Evolutionary conservation across 2,888 invertebrate species (phyloP), one percentile per base, ranked within the genome.

Genomic region (Automeris io): DNA sequence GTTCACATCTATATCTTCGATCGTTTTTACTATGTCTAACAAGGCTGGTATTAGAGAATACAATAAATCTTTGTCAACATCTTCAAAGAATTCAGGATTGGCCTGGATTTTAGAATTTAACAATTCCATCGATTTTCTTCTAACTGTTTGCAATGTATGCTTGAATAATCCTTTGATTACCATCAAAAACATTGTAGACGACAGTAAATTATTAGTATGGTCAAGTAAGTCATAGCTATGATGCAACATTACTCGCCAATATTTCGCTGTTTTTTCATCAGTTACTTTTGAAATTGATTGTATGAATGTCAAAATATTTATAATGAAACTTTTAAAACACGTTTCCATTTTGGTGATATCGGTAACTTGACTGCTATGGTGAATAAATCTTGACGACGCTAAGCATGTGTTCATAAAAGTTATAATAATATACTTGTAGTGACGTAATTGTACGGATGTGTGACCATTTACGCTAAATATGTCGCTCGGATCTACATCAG

Each of bases 121-220:
- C 24, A 98, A 74, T 58, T 98, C 97, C 76, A 98, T 88, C 0
- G 95, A 91, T 65, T 95, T 93, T 42, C 93, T 89, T 46, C 93
- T 89, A 1, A 98, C 92, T 4, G 91, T 90, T 8, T 90, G 73
- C 13, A 93, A 68, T 24, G 91, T 90, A 59, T 95, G 93, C 34
- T 90, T 88, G 55, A 94, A 73, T 36, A 98, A 76, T 0, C 92
- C 91, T 46, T 91, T 88, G 1, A 96, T 88, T 0, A 96, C 95
- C 25, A 90, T 87, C 12, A 97, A 74, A 70, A 98, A 95, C 85
- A 95, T 91, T 11, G 90, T 87, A 0, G 93, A 91, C 0, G 96
- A 93, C 8, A 98, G 70, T 33, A 98, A 67, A 8, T 91, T 92
- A 56, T 94, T 94, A 2, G 94, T 90, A 65, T 93, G 92, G 55